Conservation (phyloP, 2,888 invertebrate species). For the Terebella lapidaria region DNA sequence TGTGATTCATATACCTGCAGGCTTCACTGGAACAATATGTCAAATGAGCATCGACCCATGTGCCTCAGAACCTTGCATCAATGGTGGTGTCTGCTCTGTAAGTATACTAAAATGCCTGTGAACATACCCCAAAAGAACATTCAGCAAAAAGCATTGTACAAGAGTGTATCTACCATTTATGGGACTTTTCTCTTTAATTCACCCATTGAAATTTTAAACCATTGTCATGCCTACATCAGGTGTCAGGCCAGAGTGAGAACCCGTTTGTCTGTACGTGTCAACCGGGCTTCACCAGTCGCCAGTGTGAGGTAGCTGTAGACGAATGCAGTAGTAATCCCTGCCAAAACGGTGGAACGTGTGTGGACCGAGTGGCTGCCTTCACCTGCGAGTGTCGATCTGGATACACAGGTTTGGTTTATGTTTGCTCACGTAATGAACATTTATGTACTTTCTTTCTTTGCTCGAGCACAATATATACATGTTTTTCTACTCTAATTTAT, state of each 20-base stretch:
- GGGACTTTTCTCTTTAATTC: too few relatives aligned
- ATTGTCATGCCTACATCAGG: too few relatives aligned
- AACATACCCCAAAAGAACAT: too few relatives aligned
- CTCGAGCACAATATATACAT: too few relatives aligned
- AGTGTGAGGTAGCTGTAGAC: slow-evolving; percentile 28
- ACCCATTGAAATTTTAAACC: too few relatives aligned
- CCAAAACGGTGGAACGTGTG: slow-evolving; percentile 31
- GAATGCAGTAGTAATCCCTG: slow-evolving; percentile 32
- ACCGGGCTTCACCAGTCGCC: slow-evolving; percentile 25
- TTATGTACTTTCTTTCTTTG: too few relatives aligned
- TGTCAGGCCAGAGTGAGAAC: too few relatives aligned
- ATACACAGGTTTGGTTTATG: slow-evolving; percentile 23
- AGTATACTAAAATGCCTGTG: not conserved
- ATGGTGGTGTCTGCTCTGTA: slow-evolving; percentile 43
- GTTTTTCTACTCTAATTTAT: too few relatives aligned
- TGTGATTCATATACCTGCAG: too few relatives aligned
- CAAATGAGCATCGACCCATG: slow-evolving; percentile 52
- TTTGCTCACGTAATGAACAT: too few relatives aligned
- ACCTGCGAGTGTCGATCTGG: slow-evolving; percentile 24
- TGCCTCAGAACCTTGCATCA: slow-evolving; percentile 54
- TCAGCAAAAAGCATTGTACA: too few relatives aligned
- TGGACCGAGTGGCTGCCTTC: slow-evolving; percentile 20
- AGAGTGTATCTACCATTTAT: too few relatives aligned
- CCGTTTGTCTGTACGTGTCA: slow-evolving; percentile 19
- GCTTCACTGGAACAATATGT: slow-evolving; percentile 25